Evolutionary conservation across 2,888 invertebrate species (phyloP).

Genomic region (Eristalis intricaria): DNA sequence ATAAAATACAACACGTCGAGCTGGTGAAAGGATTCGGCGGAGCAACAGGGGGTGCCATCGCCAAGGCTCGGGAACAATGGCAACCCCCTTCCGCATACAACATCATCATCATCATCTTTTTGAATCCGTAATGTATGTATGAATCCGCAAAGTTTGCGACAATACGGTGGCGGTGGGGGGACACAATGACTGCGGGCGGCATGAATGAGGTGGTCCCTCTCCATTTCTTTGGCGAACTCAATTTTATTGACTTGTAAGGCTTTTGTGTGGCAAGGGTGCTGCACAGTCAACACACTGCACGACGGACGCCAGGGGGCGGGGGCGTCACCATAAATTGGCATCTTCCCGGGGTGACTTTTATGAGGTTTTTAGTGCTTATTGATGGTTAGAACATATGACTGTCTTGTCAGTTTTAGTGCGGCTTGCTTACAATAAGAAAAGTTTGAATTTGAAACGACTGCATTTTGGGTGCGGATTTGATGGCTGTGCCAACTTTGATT

Average conservation of each 20-base stretch:
- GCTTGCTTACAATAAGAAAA: neutral
- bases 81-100: neutral
- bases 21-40: constrained; percentile 36
- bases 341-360: neutral
- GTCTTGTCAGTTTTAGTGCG: neutral
- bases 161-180: constrained; percentile 17
- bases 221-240: constrained; percentile 25
- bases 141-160: constrained; percentile 34
- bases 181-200: constrained; percentile 18
- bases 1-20: constrained; percentile 48
- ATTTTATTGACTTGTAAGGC: constrained; percentile 69
- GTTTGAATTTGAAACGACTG: neutral
- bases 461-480: neutral
- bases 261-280: constrained; percentile 44
- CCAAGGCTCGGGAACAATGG: constrained; percentile 36
- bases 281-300: constrained; percentile 48
- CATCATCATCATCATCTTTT: constrained; percentile 52
- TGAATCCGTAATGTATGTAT: constrained; percentile 52
- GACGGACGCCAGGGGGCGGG: too few species aligned
- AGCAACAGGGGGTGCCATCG: constrained; percentile 7
- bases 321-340: neutral
- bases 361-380: neutral
- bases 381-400: neutral
- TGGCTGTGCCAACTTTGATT: neutral
- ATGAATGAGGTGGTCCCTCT: constrained; percentile 1